Percentiles rank a stretch among this genome's conserved stretches.
These are phyloP conservation scores for Ibycter americanus DNA, from an alignment of 2,797 vertebrate species.

Conservation along the genomic window DNA sequence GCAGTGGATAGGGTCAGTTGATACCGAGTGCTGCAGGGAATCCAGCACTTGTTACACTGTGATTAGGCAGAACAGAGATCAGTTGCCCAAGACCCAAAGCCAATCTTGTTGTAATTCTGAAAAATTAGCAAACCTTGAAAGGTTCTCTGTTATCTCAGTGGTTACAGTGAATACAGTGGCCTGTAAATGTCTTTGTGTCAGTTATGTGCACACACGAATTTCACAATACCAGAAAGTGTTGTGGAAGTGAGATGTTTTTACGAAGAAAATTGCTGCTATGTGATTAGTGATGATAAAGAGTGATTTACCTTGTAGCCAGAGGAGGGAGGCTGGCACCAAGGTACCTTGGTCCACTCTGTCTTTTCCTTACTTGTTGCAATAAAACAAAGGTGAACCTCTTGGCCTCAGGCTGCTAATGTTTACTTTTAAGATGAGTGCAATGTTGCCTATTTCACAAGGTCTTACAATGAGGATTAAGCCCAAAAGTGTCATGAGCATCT, in stretches of 20 bases:
- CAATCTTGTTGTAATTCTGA: background rate
- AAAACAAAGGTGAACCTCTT: background rate
- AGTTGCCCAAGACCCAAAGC: background rate
- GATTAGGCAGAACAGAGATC: background rate
- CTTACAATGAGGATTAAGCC: background rate
- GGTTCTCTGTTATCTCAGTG: background rate
- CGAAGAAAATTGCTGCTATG: background rate
- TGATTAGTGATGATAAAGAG: background rate
- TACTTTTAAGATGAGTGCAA: background rate
- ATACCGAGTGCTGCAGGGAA: background rate
- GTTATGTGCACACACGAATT: background rate
- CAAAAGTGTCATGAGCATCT: background rate
- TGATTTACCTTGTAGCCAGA: background rate
- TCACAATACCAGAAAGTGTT: background rate
- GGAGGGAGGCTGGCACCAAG: background rate
- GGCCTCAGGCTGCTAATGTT: background rate
- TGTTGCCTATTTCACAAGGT: background rate
- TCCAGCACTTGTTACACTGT: background rate
- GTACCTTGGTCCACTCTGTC: background rate
- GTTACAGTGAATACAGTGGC: background rate
- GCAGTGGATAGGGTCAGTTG: background rate
- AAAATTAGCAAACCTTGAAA: constrained; percentile 41
- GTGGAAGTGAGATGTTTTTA: background rate
- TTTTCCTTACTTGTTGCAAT: background rate
- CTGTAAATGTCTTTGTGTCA: background rate